phyloP scores from a whole-genome alignment of 2,113 vertebrate genomes.

The Tiliqua scincoides region DNA sequence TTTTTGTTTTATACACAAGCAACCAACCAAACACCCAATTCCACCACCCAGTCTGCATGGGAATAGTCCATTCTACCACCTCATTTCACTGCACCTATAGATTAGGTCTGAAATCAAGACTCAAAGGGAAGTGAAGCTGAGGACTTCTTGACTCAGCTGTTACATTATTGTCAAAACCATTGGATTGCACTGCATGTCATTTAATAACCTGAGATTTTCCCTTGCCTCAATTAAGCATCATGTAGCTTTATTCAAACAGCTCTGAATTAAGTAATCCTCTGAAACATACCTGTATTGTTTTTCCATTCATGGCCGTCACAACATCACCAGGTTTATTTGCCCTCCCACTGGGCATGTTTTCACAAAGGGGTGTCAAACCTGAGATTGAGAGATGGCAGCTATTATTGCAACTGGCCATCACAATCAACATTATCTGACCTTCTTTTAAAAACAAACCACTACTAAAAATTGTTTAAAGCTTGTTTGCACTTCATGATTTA shows the following conservation, averaged over 20 bases:
- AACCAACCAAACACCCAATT: background rate
- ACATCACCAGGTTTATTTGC: slow-evolving; percentile 97
- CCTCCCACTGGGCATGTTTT: slow-evolving; percentile 96
- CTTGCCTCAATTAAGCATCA: background rate
- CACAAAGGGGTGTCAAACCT: slow-evolving; percentile 95
- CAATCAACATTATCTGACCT: background rate
- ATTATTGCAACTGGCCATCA: slow-evolving; percentile 2
- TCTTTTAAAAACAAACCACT: background rate
- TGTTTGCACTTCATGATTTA: background rate
- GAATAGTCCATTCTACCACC: background rate
- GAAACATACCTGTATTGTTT: slow-evolving; percentile 94
- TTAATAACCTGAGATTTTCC: background rate
- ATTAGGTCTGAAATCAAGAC: background rate
- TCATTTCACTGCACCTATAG: background rate
- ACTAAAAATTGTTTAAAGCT: background rate
- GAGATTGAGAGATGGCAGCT: slow-evolving; percentile 27
- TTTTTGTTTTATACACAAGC: too few species aligned
- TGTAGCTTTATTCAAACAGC: background rate
- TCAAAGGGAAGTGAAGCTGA: background rate
- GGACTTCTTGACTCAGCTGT: background rate
- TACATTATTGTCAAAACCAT: background rate
- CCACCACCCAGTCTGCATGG: background rate
- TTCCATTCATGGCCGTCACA: slow-evolving; percentile 91
- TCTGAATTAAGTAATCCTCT: background rate
- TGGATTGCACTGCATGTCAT: too few species aligned